Evolutionary conservation across 2,797 vertebrate species (phyloP), one percentile per base, ranked within the genome.

Genomic region (Enteromius viviparus): DNA sequence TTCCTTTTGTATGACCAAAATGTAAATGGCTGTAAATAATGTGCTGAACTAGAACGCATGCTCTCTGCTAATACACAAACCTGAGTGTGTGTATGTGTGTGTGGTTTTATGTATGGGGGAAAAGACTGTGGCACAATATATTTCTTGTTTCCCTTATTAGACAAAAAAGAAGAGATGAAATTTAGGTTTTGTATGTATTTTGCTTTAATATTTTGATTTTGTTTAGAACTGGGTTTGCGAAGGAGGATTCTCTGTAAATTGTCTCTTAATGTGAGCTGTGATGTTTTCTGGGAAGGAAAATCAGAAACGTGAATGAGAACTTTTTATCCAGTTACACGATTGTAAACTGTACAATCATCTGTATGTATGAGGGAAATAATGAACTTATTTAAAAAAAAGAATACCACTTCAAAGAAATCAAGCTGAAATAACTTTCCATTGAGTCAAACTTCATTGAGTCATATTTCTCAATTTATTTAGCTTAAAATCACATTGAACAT

Each of bases 11-110:
- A 95, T 94, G 91, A 92, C 87, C 92, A 91, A 81, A 85, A 91
- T 96, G 95, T 96, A 96, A 96, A 96, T 95, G 92, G 95, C 93
- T 96, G 95, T 97, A 96, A 92, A 96, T 94, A 96, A 93, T 91
- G 90, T 92, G 90, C 60, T 96, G 94, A 95, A 96, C 95, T 95
- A 76, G 84, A 84, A 81, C 58, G 88, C 89, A 90, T 90, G 89
- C 86, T 95, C 92, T 95, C 89, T 92, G 93, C 89, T 91, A 80
- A 87, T 82, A 84, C 85, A 86, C 83, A 85, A 87, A 71, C 74
- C 60, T 51, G 82, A n/a, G 76, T 85, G 72, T 60, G 82, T 58
- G 32, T 66, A 29, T 64, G 62, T 83, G 70, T 80, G 62, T 80
- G 62, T 81, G 86, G 64, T 80, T 64, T 80, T 78, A 49, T 64